These are phyloP conservation scores for Anarhynchus alexandrinus DNA, from an alignment of 2,113 vertebrate species.

Conservation along the genomic window DNA sequence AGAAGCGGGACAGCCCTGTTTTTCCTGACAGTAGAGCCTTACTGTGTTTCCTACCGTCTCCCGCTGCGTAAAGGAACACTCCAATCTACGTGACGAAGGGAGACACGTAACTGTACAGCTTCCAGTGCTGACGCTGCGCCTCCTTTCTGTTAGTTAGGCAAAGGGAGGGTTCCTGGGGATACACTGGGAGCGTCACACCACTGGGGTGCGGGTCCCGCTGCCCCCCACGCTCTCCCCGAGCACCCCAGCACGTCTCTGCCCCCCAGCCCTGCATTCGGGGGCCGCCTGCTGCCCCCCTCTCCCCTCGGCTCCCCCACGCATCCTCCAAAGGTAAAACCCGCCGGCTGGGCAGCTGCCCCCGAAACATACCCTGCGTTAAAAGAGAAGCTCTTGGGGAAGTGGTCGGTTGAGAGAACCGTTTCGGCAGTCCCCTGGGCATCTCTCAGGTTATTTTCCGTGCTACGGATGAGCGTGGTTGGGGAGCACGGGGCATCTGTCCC, in stretches of 20 bases:
- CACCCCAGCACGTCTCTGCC: background rate
- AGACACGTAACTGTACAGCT: background rate
- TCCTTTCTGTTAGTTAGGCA: background rate
- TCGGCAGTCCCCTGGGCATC: too few species aligned
- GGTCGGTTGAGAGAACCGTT: background rate
- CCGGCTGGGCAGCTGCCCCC: background rate
- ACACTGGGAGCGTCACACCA: accelerated
- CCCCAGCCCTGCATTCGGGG: background rate
- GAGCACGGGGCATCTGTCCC: background rate
- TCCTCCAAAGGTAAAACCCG: background rate
- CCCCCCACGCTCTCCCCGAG: accelerated
- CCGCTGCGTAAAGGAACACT: background rate
- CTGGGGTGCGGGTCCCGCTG: background rate
- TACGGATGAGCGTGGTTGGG: background rate
- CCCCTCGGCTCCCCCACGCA: background rate
- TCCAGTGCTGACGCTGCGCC: background rate
- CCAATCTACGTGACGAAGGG: background rate
- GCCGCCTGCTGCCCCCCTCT: conserved; percentile 29
- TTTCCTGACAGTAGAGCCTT: background rate
- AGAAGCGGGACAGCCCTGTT: background rate
- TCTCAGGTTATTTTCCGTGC: background rate
- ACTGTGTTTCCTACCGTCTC: background rate
- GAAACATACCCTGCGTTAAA: background rate
- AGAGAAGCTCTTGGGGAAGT: background rate
- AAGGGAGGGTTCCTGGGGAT: background rate